Percentiles rank a stretch among this genome's conserved stretches.
Conservation (phyloP, 2,113 vertebrate genomes). For the Ophthalmolycus amberensis region DNA sequence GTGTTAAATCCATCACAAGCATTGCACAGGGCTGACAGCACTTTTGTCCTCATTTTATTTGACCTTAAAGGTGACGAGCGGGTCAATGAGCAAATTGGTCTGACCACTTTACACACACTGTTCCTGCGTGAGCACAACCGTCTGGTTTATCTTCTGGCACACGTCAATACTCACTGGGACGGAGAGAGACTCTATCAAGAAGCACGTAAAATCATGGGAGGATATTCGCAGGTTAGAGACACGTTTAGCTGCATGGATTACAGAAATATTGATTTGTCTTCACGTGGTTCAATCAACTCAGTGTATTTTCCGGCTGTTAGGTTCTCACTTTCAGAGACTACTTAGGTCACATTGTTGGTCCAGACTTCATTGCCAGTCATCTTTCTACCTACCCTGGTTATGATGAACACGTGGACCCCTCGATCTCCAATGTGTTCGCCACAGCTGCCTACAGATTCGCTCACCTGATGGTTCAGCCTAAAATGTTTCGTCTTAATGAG, state of each 20-base stretch:
- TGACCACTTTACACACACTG: too few relatives aligned
- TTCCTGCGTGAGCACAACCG: too few relatives aligned
- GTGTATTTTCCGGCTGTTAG: slow-evolving; percentile 67
- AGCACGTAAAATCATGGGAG: slow-evolving; percentile 82
- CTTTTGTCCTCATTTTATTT: background rate
- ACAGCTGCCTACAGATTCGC: slow-evolving; percentile 90
- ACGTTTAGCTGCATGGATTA: background rate
- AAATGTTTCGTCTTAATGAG: slow-evolving; percentile 83
- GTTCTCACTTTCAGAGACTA: slow-evolving; percentile 90
- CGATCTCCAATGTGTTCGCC: slow-evolving; percentile 87
- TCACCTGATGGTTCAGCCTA: slow-evolving; percentile 86
- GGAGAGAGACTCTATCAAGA: slow-evolving; percentile 83
- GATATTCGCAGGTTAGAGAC: slow-evolving; percentile 74
- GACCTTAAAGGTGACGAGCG: too few relatives aligned
- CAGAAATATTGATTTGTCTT: background rate
- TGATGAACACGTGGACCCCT: slow-evolving; percentile 82
- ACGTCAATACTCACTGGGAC: slow-evolving; percentile 77
- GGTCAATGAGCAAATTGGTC: too few relatives aligned
- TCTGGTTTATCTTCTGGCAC: too few relatives aligned
- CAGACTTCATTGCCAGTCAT: slow-evolving; percentile 35
- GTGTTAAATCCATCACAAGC: background rate
- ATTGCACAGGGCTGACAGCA: background rate
- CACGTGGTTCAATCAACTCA: background rate
- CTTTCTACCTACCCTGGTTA: slow-evolving; percentile 84
- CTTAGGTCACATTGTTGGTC: slow-evolving; percentile 82